These are phyloP conservation scores for Brienomyrus longianalis DNA, from an alignment of 2,113 vertebrate genomes.

Conservation along the genomic window DNA sequence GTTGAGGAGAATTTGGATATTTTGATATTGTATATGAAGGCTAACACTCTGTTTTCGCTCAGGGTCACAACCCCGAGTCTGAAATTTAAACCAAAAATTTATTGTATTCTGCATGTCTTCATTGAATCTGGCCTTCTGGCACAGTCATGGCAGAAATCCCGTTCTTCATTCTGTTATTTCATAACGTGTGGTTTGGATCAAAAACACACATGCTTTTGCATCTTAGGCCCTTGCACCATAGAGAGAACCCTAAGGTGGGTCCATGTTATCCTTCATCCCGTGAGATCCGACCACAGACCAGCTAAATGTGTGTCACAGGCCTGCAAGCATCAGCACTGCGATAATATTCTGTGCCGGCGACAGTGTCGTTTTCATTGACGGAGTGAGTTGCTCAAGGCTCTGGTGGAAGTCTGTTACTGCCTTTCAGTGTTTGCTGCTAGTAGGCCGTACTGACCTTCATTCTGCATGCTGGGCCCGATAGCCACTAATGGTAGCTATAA, in stretches of 20 bases:
- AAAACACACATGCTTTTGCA: not conserved
- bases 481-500: conserved; percentile 2
- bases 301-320: not conserved
- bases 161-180: not conserved
- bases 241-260: not conserved
- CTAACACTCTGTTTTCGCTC: not conserved
- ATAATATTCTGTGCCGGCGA: not conserved
- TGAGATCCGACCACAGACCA: not conserved
- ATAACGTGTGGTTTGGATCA: not conserved
- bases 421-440: not conserved
- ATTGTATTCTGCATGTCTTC: not conserved
- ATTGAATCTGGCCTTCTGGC: not conserved
- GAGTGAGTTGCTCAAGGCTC: not conserved
- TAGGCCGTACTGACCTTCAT: conserved; percentile 1
- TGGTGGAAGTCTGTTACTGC: not conserved
- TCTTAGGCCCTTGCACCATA: not conserved
- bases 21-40: not conserved
- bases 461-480: not conserved
- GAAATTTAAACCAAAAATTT: not conserved
- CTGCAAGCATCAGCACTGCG: not conserved
- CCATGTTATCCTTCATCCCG: not conserved
- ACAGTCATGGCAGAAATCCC: not conserved
- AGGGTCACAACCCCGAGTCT: not conserved
- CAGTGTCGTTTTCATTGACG: not conserved
- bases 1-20: not conserved